Evolutionary conservation across 1,140 invertebrate species (phyloP), one percentile per base, ranked within the genome.

Genomic region (Harlomillsia oculata): DNA sequence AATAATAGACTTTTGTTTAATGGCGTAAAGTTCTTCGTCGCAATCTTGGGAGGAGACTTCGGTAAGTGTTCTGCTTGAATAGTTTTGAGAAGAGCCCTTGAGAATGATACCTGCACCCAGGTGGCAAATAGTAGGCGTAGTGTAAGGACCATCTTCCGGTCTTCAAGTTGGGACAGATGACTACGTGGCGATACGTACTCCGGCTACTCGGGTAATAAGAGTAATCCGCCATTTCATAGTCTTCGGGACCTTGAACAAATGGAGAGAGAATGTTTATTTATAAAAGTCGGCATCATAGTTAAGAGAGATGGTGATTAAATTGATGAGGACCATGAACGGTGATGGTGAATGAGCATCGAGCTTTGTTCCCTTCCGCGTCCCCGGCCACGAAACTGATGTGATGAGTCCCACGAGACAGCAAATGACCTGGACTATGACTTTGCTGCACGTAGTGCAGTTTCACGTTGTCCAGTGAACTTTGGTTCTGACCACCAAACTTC

Each of bases 401-500:
- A 67, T 83, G 80, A 53, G 76, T 66, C 9, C 81, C 81, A 28
- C 69, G 65, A 32, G 74, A 72, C 65, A 83, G 77, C 49, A 72
- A 61, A 52, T 78, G 72, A 46, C 80, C 80, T 28, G 81, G 77
- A 59, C 51, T 46, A 34, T 65, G 63, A 56, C 56, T 61, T 36
- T 61, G 59, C 20, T 65, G 63, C 5, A 65, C 59, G 25, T 65
- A 65, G 41, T 65, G 63, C 11, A 65, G 30, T 49, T 65, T 61
- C 9, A 81, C 75, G 65, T 82, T 82, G 66, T 84, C 82, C n/a
- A 11, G 69, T 72, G 62, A 85, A 84, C 9, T 73, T 68, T 0
- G 83, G 83, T 63, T 84, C 82, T 45, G 77, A 75, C 83, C 83
- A 85, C 51, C 74, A 75, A 25, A 85, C 75, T 14, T 74, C 70